phyloP scores from a whole-genome alignment of 1,140 invertebrate species.

The Drosophila lacertosa region DNA sequence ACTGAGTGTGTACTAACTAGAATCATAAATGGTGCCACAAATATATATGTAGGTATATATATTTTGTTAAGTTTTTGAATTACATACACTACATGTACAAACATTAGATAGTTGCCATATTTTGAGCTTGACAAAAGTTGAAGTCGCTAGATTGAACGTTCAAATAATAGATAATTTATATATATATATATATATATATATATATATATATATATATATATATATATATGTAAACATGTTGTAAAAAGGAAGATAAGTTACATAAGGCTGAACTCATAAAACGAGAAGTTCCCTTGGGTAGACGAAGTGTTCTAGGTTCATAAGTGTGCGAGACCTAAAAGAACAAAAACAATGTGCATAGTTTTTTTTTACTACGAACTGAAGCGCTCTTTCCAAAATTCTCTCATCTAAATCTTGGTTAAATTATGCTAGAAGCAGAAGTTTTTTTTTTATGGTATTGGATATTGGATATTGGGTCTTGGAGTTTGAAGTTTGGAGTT shows the following conservation, averaged over 20 bases:
- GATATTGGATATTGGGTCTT: not conserved
- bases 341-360: constrained; percentile 20
- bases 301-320: constrained; percentile 24
- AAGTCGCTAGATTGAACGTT: constrained; percentile 63
- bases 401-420: constrained; percentile 29
- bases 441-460: not conserved
- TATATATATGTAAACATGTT: no score
- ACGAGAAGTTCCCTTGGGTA: constrained; percentile 17
- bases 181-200: no score
- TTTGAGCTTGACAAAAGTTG: constrained; percentile 66
- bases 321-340: constrained; percentile 34
- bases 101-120: constrained; percentile 16
- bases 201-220: no score
- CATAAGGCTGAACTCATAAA: constrained; percentile 48
- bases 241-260: constrained; percentile 55
- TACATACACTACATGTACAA: constrained; percentile 3
- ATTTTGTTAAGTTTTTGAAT: not conserved
- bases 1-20: constrained; percentile 16
- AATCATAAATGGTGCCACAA: constrained; percentile 34
- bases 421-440: constrained; percentile 29
- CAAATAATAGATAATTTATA: constrained; percentile 32
- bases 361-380: constrained; percentile 38
- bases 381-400: constrained; percentile 38
- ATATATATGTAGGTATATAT: no score
- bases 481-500: no score